These are phyloP conservation scores for Cromileptes altivelis DNA, from an alignment of 2,113 vertebrate genomes.

Conservation along the genomic window DNA sequence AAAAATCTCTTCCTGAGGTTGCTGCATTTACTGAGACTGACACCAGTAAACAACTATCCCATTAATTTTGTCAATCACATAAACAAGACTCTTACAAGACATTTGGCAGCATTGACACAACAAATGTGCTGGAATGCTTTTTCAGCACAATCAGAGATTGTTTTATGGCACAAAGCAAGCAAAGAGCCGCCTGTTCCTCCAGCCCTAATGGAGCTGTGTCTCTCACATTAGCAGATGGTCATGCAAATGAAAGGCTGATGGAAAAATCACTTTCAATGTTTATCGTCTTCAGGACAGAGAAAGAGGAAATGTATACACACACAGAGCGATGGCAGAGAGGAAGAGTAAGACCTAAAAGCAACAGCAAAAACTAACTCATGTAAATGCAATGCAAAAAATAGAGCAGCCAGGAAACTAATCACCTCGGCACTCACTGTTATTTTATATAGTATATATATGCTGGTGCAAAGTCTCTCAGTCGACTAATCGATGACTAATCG, in stretches of 20 bases:
- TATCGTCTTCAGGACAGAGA: not conserved
- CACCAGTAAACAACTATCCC: not conserved
- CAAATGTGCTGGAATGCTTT: constrained; percentile 38
- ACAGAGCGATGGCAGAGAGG: not conserved
- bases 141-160: constrained; percentile 49
- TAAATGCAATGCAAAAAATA: not conserved
- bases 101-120: constrained; percentile 28
- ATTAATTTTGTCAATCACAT: constrained; percentile 8
- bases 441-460: not conserved
- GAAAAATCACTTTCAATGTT: constrained; percentile 31
- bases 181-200: constrained; percentile 29
- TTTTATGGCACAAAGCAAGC: constrained; percentile 48
- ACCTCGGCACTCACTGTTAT: not conserved
- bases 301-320: constrained; percentile 12
- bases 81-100: constrained; percentile 5
- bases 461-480: no score
- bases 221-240: constrained; percentile 45
- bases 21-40: not conserved
- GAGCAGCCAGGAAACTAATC: not conserved
- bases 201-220: constrained; percentile 25
- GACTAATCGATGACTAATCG: no score
- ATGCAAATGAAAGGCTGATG: constrained; percentile 41
- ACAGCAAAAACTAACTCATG: not conserved
- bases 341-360: constrained; percentile 6
- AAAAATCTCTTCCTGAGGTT: not conserved